Conservation (phyloP, 2,888 invertebrate species). For the Arenicola marina region DNA sequence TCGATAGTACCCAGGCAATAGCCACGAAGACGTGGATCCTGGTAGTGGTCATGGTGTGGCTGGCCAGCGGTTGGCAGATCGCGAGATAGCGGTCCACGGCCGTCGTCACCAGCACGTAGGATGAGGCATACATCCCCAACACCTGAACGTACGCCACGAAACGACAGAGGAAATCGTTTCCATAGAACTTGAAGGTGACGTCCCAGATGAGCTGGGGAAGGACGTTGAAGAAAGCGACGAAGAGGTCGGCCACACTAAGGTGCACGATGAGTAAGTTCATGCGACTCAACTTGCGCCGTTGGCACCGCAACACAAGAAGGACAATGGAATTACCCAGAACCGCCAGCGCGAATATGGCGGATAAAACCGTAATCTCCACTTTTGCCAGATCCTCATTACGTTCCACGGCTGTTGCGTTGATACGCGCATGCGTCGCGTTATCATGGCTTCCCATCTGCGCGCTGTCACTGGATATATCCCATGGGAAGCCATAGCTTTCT, state of each 20-base stretch:
- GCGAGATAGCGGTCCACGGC: constrained; percentile 61
- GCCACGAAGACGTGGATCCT: constrained; percentile 58
- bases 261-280: constrained; percentile 76
- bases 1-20: constrained; percentile 21
- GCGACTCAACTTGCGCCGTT: constrained; percentile 66
- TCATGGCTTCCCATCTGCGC: too few relatives aligned
- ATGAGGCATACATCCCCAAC: constrained; percentile 52
- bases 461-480: too few relatives aligned
- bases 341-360: constrained; percentile 68
- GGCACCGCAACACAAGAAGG: constrained; percentile 64
- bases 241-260: constrained; percentile 72
- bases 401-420: too few relatives aligned
- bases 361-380: constrained; percentile 68
- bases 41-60: constrained; percentile 62
- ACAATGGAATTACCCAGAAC: constrained; percentile 70
- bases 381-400: constrained; percentile 67
- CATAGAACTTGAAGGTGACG: constrained; percentile 57
- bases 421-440: too few relatives aligned
- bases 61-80: constrained; percentile 68
- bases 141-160: constrained; percentile 68
- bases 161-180: constrained; percentile 60
- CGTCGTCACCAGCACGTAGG: constrained; percentile 57
- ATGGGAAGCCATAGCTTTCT: too few relatives aligned
- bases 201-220: constrained; percentile 64
- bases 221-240: constrained; percentile 73